phyloP scores from a whole-genome alignment of 2,797 vertebrate genomes.

The Anguilla obscura region DNA sequence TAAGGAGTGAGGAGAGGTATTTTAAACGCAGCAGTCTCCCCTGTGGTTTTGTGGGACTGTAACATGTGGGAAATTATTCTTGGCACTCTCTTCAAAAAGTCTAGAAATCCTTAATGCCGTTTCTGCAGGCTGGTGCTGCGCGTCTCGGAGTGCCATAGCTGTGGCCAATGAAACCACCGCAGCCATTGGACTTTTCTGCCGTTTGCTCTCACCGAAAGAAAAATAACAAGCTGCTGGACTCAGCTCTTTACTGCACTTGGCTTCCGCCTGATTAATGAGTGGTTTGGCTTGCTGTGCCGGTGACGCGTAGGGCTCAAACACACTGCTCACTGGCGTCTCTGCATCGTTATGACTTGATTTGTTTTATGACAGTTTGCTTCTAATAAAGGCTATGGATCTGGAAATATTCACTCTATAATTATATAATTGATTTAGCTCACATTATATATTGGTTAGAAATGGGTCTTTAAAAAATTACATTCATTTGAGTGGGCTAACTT shows the following conservation, averaged over 20 bases:
- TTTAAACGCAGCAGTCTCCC: constrained; percentile 50
- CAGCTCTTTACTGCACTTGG: constrained; percentile 76
- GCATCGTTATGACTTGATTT: constrained; percentile 64
- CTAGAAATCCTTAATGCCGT: constrained; percentile 69
- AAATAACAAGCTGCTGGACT: constrained; percentile 76
- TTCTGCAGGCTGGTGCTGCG: constrained; percentile 60
- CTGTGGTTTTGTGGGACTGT: constrained; percentile 71
- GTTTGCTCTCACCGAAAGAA: constrained; percentile 75
- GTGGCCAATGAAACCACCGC: constrained; percentile 67
- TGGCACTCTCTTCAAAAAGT: constrained; percentile 70
- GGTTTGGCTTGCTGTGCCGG: constrained; percentile 68
- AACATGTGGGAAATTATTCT: constrained; percentile 82
- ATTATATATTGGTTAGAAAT: not conserved
- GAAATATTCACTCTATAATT: constrained; percentile 54
- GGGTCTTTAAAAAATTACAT: not conserved
- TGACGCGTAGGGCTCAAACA: constrained; percentile 70
- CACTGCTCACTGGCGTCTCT: constrained; percentile 69
- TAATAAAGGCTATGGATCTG: constrained; percentile 59
- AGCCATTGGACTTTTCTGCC: constrained; percentile 74
- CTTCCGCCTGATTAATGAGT: constrained; percentile 71
- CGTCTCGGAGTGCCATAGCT: constrained; percentile 70
- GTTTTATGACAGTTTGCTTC: constrained; percentile 68
- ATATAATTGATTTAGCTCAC: constrained; percentile 31
- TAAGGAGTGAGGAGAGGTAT: constrained; percentile 46
- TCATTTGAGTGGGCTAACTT: not conserved